Evolutionary conservation across 1,140 invertebrate species (phyloP), one percentile per base, ranked within the genome.

Genomic region (Scaptomyza montana): DNA sequence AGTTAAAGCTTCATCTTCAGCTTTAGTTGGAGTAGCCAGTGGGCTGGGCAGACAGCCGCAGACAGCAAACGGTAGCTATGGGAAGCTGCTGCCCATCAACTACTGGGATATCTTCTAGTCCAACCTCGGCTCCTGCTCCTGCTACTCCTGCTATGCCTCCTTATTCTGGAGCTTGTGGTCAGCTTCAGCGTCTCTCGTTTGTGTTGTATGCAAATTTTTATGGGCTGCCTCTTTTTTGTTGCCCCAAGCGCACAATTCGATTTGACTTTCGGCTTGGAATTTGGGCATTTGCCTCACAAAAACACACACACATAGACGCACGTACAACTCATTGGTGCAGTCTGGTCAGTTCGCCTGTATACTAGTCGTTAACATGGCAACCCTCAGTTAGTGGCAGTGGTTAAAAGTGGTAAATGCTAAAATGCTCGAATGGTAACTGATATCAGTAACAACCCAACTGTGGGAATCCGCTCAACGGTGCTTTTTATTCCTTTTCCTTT

Each of bases 201-300:
- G 84, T 84, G 84, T 84, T 82, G 84, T 89, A 89, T 89, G 84
- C 77, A 89, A 89, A 89, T 89, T 89, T 84, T 77, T 87, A 25
- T 73, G 51, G 81, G 80, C 72, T 82, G 55, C 80, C 76, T 79
- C 76, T 69, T 68, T 73, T 82, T 82, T 82, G 70, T 77, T 78
- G 56, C n/a, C 45, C 59, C 50, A 21, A 63, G 66, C 51, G 50
- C 70, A 61, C 63, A 67, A 59, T 72, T 72, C 61, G 56, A 68
- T 73, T 68, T 77, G 74, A 71, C 64, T 75, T 86, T 80, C 39
- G 70, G 65, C 74, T 74, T 74, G 74, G 74, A 74, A 77, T 74
- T 77, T 77, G 70, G 74, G 64, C 65, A 68, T 61, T 68, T 61
- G 54, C 62, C 49, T 60, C 46, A 66, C 46, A 56, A 19, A 36